Evolutionary conservation across 2,113 vertebrate species (phyloP), one percentile per base, ranked within the genome.

Genomic region (Rhinopomastus cyanomelas): DNA sequence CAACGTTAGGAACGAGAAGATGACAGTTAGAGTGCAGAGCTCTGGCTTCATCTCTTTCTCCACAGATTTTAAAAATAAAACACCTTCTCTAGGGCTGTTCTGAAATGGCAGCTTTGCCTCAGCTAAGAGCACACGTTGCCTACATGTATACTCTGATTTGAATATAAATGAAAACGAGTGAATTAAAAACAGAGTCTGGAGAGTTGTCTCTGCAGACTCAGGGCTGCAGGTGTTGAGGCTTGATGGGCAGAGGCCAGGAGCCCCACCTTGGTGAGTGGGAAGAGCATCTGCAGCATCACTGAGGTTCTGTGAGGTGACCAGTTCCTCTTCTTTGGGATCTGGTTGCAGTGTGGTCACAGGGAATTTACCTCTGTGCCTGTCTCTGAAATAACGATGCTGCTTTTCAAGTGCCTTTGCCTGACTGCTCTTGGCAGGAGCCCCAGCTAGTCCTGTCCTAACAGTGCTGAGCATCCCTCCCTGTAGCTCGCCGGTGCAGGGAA

Each of bases 131-230:
- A 65, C 0, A 3, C 75, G 3, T 68, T 91, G 83, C 80, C 93
- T 85, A 83, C 83, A 46, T 83, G 91, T 86, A 87, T 83, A 64
- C 87, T 61, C 89, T 86, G 65, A 94, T 86, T 88, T 94, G 73
- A 94, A 92, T 87, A 80, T 80, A 92, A 93, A 91, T 86, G 82
- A 79, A 96, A 94, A 67, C 0, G 0, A 81, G 22, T n/a, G 82
- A 92, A 78, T 83, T 91, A 86, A 85, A 94, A 94, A 26, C 0
- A 1, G 67, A 92, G 90, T 92, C 90, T 65, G 55, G 59, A 85
- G 89, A 85, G 42, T 10, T 8, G 14, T 55, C 42, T 86, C 64
- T 77, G 65, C 79, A 77, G 51, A 64, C 11, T 3, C 6, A 3
- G 2, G 56, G 88, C 72, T 85, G 93, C 72, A 80, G 76, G 36